Evolutionary conservation across 1,140 invertebrate species (phyloP), one percentile per base, ranked within the genome.

Genomic region (Sycophila sp.): DNA sequence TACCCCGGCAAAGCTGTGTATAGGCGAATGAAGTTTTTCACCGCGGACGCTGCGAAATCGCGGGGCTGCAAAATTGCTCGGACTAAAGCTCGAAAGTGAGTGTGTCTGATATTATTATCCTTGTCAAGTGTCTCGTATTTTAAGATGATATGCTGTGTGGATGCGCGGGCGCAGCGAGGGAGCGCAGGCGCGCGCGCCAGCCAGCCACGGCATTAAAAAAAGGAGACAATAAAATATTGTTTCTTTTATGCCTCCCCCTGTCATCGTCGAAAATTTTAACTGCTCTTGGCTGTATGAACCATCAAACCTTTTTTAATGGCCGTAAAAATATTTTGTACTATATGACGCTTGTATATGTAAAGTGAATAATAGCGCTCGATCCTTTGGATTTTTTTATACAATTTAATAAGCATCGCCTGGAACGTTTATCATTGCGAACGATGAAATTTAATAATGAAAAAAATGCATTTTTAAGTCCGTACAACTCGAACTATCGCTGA

Each of bases 71-170:
- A 64, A 64, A 53, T 65, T 53, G 34, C 22, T 55, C 22, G 34
- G 55, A 55, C n/a, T n/a, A n/a, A 36, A 65, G 55, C 30, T 40
- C 51, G 26, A 66, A 66, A 66, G 51, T 56, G 32, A 66, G n/a
- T 56, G 17, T 28, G 51, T 56, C 51, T 66, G 51, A 66, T 66
- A 56, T 66, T 66, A 66, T 66, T 66, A 66, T 66, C 36, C 64
- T 66, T 66, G 64, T 55, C 47, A 65, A 65, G 32, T 65, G 49
- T 66, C 51, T 66, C 51, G n/a, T 66, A 66, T 56, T 66, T 66
- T 66, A 66, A 24, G 64, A 66, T 66, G 64, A 55, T 45, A 66
- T 66, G 28, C 45, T 56, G 24, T 22, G 38, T 8, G 13, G 22
- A 24, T 38, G 36, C 49, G n/a, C 19, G 19, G 22, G n/a, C 19